Base-by-base conservation (phyloP, 2,888 invertebrate species). In the Cephus pygmeus region DNA sequence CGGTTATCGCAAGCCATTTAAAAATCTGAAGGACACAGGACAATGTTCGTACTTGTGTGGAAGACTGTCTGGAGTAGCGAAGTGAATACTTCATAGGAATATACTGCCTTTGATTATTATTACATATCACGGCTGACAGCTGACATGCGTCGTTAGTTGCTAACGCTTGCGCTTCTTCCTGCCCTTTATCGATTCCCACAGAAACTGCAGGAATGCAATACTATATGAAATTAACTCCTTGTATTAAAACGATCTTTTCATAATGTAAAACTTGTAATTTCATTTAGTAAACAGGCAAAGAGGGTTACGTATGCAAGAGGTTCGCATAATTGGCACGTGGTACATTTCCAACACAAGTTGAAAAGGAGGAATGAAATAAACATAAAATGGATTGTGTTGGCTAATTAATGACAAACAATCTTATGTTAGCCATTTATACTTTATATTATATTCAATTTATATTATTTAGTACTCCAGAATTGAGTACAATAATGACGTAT, bases 1-100 rank as follows among this genome's bases (percentile, higher is more conserved):
- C 92, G 93, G 90, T 93, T 95, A 82, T 90, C 87, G 83, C 88
- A 86, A 87, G 91, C 91, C 91, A 91, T 91, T 85, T 85, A 79
- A 78, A 77, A 56, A 12, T 23, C 1, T 35, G n/a, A 73, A 73
- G n/a, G 33, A 23, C 35, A n/a, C 35, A 35, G 23, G 30, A 35
- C 15, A 74, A 74, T 34, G 9, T 74, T 74, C 12, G 15, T 23
- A 35, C 34, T 35, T 30, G 31, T 71, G 30, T 71, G 71, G 71
- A 71, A 71, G 71, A 71, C 71, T 31, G 9, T 34, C 30, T 31
- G 71, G 15, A 71, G 15, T 9, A 71, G 30, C 23, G 23, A 71
- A 71, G 11, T 71, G 30, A 31, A 71, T 71, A 15, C 71, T 71
- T 34, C 15, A 71, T 33, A 71, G 11, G 31, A 71, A 71, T 30